A percentile compares a stretch with the other conserved stretches of the same genome.
Conservation (phyloP, 2,888 invertebrate genomes). For the Cetonia aurata region DNA sequence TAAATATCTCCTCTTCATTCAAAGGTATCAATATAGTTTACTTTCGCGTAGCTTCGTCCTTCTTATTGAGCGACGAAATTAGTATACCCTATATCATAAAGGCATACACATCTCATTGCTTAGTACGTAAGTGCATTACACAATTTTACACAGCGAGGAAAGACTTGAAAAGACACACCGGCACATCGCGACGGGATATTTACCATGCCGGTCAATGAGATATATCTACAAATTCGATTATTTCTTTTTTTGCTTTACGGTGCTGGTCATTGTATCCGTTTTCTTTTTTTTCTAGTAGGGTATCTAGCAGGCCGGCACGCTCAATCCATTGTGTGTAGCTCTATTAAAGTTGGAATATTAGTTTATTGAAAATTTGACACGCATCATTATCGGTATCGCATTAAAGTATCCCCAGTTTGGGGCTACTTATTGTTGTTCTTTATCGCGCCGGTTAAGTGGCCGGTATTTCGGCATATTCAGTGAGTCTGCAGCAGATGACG, state of each 20-base stretch:
- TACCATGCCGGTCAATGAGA: constrained; percentile 40
- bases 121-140: constrained; percentile 9
- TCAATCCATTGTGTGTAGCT: constrained; percentile 29
- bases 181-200: constrained; percentile 30
- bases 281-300: constrained; percentile 29
- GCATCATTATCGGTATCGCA: constrained; percentile 41
- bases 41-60: constrained; percentile 25
- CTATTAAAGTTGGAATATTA: constrained; percentile 42
- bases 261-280: constrained; percentile 7
- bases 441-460: constrained; percentile 27
- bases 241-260: constrained; percentile 19
- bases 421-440: constrained; percentile 35
- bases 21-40: not conserved
- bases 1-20: too few relatives aligned
- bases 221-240: constrained; percentile 39
- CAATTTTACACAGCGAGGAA: constrained; percentile 29
- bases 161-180: constrained; percentile 22
- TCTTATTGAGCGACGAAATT: constrained; percentile 29
- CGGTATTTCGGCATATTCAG: not conserved
- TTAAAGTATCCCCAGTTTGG: constrained; percentile 37
- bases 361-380: constrained; percentile 44
- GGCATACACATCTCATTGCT: constrained; percentile 27
- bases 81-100: constrained; percentile 24
- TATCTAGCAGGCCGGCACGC: constrained; percentile 22
- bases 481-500: constrained; percentile 4